phyloP scores from a whole-genome alignment of 2,797 vertebrate species.

The Lepidocolaptes lacrymiger region DNA sequence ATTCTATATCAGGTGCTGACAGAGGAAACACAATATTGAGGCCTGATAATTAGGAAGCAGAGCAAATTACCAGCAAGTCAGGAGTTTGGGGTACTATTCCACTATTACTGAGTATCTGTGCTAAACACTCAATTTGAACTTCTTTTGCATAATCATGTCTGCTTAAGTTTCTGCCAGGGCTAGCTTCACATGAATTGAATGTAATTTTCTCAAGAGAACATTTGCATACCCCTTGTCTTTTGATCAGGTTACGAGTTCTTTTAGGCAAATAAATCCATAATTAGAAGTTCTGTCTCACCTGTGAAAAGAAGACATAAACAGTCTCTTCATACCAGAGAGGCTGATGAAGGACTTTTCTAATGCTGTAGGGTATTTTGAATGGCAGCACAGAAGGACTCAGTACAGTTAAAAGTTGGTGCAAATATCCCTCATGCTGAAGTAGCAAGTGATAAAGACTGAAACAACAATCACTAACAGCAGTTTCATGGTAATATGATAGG shows the following conservation, averaged over 20 bases:
- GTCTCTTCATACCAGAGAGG: background rate
- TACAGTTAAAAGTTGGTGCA: background rate
- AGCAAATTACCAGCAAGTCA: background rate
- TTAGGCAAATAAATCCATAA: background rate
- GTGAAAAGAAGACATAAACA: background rate
- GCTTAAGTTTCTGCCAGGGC: background rate
- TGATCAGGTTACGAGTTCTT: background rate
- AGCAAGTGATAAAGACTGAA: background rate
- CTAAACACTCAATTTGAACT: background rate
- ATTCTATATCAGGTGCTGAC: background rate
- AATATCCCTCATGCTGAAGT: background rate
- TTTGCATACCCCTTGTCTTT: background rate
- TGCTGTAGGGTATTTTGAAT: background rate
- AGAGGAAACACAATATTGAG: background rate
- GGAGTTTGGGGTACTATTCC: background rate
- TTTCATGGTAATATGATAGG: background rate
- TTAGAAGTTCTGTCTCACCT: background rate
- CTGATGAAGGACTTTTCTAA: background rate
- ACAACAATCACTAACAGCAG: background rate
- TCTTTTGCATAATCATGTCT: background rate
- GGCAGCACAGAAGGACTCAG: background rate
- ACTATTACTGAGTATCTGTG: background rate
- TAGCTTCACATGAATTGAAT: background rate
- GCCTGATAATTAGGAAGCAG: background rate
- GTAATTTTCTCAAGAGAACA: background rate